Conservation (phyloP, 2,888 invertebrate species). For the Camponotus fellah region DNA sequence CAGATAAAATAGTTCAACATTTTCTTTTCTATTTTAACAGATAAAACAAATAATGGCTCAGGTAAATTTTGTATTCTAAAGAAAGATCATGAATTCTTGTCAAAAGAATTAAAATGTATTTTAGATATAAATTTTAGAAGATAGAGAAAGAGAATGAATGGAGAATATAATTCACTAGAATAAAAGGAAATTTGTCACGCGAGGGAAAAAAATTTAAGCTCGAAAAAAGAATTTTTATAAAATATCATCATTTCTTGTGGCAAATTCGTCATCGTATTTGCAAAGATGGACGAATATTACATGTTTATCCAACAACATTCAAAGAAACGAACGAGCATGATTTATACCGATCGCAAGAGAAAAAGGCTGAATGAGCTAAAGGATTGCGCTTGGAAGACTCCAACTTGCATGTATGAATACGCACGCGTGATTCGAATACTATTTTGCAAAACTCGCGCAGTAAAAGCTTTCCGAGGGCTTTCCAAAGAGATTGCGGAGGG, state of each 20-base stretch:
- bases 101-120: not conserved
- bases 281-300: conserved; percentile 10
- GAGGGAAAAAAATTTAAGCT: not conserved
- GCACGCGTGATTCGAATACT: conserved; percentile 77
- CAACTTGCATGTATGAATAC: conserved; percentile 80
- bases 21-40: not conserved
- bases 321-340: conserved; percentile 22
- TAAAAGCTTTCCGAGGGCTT: conserved; percentile 48
- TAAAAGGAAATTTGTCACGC: conserved; percentile 25
- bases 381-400: conserved; percentile 53
- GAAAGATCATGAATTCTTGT: not conserved
- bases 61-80: not conserved
- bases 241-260: conserved; percentile 11
- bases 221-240: not conserved
- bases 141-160: too few relatives aligned
- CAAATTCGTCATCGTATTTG: conserved; percentile 40
- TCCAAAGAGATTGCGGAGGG: conserved; percentile 65
- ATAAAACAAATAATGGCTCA: not conserved
- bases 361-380: conserved; percentile 44
- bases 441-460: conserved; percentile 18
- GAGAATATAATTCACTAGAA: conserved; percentile 12
- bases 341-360: conserved; percentile 34
- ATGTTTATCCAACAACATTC: not conserved
- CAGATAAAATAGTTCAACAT: not conserved
- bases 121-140: conserved; percentile 10